phyloP scores from a whole-genome alignment of 2,888 invertebrate species.

The Amitus sp. region DNA sequence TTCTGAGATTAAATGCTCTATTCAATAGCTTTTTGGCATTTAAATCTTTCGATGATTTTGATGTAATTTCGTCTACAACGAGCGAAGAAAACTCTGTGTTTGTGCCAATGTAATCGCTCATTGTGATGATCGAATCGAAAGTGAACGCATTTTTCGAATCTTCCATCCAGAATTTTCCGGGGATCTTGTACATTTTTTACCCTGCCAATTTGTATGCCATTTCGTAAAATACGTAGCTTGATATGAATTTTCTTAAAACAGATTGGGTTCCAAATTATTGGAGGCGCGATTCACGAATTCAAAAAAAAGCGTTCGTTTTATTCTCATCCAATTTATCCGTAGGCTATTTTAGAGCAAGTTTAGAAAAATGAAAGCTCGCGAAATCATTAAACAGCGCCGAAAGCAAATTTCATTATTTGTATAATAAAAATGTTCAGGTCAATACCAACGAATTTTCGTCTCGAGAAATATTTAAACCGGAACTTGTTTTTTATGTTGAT shows the following conservation, averaged over 20 bases:
- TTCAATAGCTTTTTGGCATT: conserved; percentile 18
- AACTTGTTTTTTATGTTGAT: no score
- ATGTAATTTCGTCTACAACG: no score
- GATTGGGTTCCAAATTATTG: no score
- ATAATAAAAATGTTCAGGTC: conserved; percentile 16
- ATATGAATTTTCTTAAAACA: not conserved
- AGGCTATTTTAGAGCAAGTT: no score
- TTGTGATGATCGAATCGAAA: not conserved
- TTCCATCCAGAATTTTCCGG: conserved; percentile 15
- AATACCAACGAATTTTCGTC: conserved; percentile 16
- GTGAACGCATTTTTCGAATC: conserved; percentile 10
- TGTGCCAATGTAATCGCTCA: no score
- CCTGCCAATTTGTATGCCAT: not conserved
- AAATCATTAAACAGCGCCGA: no score
- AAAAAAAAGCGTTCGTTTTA: conserved; percentile 17
- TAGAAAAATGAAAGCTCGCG: no score
- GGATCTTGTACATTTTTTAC: conserved; percentile 10
- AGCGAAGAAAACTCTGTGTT: conserved; percentile 1
- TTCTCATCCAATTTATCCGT: no score
- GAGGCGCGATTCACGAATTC: conserved; percentile 20
- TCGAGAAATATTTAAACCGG: no score
- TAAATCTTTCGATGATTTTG: not conserved
- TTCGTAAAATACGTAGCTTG: not conserved
- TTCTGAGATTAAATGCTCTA: conserved; percentile 1
- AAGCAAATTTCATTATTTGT: conserved; percentile 27